A percentile compares a stretch with the other conserved stretches of the same genome.
Conservation (phyloP, 2,888 invertebrate species). For the Ptychoptera contaminata region DNA sequence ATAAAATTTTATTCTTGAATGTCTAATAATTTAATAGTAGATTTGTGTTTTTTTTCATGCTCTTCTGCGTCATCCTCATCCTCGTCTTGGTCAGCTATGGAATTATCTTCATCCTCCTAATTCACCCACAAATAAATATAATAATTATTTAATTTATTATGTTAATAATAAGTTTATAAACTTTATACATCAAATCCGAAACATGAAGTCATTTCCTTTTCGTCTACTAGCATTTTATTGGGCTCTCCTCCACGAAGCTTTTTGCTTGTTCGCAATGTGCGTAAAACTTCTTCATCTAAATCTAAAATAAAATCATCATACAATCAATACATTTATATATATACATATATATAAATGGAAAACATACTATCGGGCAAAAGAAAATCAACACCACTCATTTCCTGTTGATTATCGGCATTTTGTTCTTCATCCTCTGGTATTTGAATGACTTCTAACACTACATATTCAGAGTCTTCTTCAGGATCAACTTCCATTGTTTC, state of each 20-base stretch:
- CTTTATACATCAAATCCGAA: conserved; percentile 62
- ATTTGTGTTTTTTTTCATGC: conserved; percentile 14
- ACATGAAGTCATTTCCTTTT: conserved; percentile 61
- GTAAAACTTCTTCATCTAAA: conserved; percentile 31
- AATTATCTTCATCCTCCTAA: conserved; percentile 19
- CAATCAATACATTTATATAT: not conserved
- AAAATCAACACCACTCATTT: conserved; percentile 21
- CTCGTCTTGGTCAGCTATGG: conserved; percentile 10
- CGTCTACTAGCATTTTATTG: conserved; percentile 1
- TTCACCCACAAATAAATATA: conserved; percentile 15
- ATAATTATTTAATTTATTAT: conserved; percentile 3
- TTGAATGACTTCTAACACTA: conserved; percentile 80
- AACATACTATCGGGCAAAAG: conserved; percentile 22
- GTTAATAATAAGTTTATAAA: conserved; percentile 2
- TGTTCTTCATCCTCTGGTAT: conserved; percentile 51
- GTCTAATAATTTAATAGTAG: conserved; percentile 17
- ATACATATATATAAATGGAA: not conserved
- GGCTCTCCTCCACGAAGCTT: conserved; percentile 12
- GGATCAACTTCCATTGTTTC: conserved; percentile 38
- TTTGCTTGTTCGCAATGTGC: conserved; percentile 26
- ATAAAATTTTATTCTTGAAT: conserved; percentile 10
- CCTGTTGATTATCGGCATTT: conserved; percentile 19
- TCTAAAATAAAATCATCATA: conserved; percentile 18
- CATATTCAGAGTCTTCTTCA: conserved; percentile 67
- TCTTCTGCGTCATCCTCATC: conserved; percentile 16